Conservation (phyloP, 2,888 invertebrate genomes). For the Phaedon cochleariae region DNA sequence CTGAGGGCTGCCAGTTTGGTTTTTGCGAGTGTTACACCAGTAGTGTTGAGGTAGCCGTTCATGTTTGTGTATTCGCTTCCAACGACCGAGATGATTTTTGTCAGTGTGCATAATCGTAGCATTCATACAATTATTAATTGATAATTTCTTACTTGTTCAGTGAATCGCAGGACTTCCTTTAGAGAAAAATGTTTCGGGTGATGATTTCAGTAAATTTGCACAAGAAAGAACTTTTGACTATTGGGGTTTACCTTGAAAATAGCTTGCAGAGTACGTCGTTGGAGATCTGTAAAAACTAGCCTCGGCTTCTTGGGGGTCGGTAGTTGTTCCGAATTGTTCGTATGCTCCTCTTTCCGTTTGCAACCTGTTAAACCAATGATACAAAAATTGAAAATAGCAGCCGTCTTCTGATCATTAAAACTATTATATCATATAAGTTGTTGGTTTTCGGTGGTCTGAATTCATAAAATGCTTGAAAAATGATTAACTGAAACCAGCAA, state of each 20-base stretch:
- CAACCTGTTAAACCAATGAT: slow-evolving; percentile 70
- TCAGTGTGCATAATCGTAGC: too few species aligned
- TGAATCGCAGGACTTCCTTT: too few species aligned
- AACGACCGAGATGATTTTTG: too few species aligned
- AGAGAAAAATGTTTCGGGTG: too few species aligned
- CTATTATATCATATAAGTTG: neutral
- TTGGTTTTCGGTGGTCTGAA: neutral
- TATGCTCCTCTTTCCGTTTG: slow-evolving; percentile 94
- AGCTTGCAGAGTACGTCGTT: slow-evolving; percentile 99
- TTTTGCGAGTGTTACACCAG: too few species aligned
- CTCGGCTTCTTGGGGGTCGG: slow-evolving; percentile 99
- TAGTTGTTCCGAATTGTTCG: slow-evolving; percentile 79
- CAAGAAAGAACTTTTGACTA: too few species aligned
- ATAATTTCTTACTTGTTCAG: too few species aligned
- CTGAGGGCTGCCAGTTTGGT: too few species aligned
- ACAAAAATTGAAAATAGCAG: neutral
- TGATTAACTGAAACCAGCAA: neutral
- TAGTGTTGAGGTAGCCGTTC: too few species aligned
- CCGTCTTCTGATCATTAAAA: neutral
- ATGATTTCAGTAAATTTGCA: too few species aligned
- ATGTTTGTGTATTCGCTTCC: too few species aligned
- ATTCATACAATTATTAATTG: too few species aligned
- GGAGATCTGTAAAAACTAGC: slow-evolving; percentile 99
- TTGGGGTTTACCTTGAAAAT: slow-evolving; percentile 89
- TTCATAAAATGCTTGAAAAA: neutral